Conservation (phyloP, 1,140 invertebrate genomes). For the Prorops nasuta region DNA sequence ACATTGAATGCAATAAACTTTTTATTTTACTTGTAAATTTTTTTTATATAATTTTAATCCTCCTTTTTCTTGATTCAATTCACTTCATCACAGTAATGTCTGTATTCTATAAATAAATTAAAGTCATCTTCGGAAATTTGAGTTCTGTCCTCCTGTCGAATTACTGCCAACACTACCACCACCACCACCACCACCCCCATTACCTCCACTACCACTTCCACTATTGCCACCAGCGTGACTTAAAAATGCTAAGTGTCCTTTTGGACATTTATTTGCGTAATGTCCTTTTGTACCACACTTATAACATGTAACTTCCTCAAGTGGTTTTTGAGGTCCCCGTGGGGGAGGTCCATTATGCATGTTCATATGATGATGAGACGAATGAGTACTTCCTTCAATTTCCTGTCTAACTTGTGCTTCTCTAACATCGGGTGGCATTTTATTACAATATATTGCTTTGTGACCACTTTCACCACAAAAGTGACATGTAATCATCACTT, state of each 20-base stretch:
- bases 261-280: conserved; percentile 98
- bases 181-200: conserved; percentile 16
- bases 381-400: conserved; percentile 40
- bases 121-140: conserved; percentile 39
- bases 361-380: conserved; percentile 44
- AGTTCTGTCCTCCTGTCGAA: conserved; percentile 24
- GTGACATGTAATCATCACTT: conserved; percentile 86
- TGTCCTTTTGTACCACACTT: conserved; percentile 99
- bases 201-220: conserved; percentile 13
- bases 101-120: conserved; percentile 24
- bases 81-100: conserved; percentile 18
- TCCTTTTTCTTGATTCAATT: too few relatives aligned
- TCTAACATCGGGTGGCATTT: conserved; percentile 70
- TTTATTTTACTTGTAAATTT: too few relatives aligned
- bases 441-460: conserved; percentile 89
- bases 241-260: conserved; percentile 93
- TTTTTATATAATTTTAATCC: too few relatives aligned
- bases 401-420: conserved; percentile 60
- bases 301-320: conserved; percentile 94
- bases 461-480: conserved; percentile 95
- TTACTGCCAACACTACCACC: not conserved
- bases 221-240: conserved; percentile 60
- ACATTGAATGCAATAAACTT: too few relatives aligned
- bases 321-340: conserved; percentile 66
- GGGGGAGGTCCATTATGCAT: conserved; percentile 47